phyloP scores from a whole-genome alignment of 2,888 invertebrate species.

The Tetramorium bicarinatum region DNA sequence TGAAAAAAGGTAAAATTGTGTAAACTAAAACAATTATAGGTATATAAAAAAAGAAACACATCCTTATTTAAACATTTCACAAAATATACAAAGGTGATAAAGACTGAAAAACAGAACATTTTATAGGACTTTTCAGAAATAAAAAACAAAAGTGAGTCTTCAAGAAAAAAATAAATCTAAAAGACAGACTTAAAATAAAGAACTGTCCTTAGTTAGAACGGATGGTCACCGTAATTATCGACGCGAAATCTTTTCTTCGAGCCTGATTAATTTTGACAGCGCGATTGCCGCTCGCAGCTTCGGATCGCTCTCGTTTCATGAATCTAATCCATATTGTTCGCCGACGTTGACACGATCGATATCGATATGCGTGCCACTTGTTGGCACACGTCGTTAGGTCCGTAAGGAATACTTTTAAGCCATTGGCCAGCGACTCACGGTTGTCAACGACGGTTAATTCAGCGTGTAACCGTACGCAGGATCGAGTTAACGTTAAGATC shows the following conservation, averaged over 20 bases:
- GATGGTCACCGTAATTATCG: background rate
- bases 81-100: no score
- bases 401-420: slow-evolving; percentile 60
- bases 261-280: background rate
- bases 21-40: no score
- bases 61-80: no score
- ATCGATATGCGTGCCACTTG: slow-evolving; percentile 60
- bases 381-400: slow-evolving; percentile 55
- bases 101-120: no score
- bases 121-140: no score
- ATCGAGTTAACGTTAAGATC: slow-evolving; percentile 85
- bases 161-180: no score
- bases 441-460: slow-evolving; percentile 80
- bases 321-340: background rate
- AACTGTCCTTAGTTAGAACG: no score
- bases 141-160: no score
- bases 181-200: no score
- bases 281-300: background rate
- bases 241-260: background rate
- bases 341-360: background rate
- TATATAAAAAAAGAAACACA: no score
- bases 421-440: slow-evolving; percentile 47
- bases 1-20: no score
- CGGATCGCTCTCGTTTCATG: background rate
- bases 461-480: slow-evolving; percentile 84